These are phyloP conservation scores for Seriola dumerili DNA, from an alignment of 2,113 vertebrate genomes.

Conservation along the genomic window DNA sequence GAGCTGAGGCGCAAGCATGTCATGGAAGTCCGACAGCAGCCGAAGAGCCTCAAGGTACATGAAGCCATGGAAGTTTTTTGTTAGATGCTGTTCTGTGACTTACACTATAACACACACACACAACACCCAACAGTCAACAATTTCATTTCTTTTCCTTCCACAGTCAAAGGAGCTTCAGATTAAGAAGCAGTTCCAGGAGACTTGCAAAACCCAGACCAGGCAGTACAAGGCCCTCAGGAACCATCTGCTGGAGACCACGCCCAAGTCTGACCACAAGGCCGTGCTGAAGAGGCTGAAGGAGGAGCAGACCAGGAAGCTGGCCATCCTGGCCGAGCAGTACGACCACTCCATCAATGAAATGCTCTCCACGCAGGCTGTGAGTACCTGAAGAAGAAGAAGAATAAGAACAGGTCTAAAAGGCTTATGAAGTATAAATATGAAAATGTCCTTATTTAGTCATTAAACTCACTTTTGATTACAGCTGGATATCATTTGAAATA, in stretches of 20 bases:
- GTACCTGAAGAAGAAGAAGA: slow-evolving; percentile 65
- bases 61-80: background rate
- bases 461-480: background rate
- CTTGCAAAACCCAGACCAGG: slow-evolving; percentile 98
- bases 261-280: slow-evolving; percentile 99
- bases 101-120: background rate
- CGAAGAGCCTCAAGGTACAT: slow-evolving; percentile 96
- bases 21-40: slow-evolving; percentile 98
- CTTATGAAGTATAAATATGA: background rate
- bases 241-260: slow-evolving; percentile 96
- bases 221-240: slow-evolving; percentile 98
- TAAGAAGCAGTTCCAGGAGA: slow-evolving; percentile 96
- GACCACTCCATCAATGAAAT: slow-evolving; percentile 99
- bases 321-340: slow-evolving; percentile 98
- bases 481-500: background rate
- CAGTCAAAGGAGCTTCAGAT: slow-evolving; percentile 93
- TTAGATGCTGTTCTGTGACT: background rate
- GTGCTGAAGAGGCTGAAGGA: slow-evolving; percentile 98
- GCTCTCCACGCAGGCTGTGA: slow-evolving; percentile 98
- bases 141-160: background rate
- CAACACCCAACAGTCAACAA: background rate
- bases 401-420: background rate
- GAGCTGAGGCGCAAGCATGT: slow-evolving; percentile 97
- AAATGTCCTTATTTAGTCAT: background rate
- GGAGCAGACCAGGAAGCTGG: slow-evolving; percentile 98